Base-by-base conservation (phyloP, 2,888 invertebrate genomes). In the Rosalia funebris region DNA sequence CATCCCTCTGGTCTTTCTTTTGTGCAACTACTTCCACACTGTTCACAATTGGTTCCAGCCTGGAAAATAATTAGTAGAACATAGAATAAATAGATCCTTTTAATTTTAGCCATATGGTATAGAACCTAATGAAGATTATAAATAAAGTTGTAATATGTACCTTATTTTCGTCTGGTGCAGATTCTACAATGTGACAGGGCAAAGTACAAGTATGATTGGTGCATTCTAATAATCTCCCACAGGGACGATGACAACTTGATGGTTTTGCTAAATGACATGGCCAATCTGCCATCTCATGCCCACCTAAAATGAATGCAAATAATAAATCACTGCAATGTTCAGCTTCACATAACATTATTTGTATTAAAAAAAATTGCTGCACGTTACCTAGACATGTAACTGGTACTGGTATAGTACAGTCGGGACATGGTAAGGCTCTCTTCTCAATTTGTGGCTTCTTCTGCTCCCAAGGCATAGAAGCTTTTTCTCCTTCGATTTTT, bases 181-280 rank as follows among this genome's bases (percentile, higher is more conserved):
- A 78, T 81, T 83, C 82, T 68, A 89, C 82, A 0, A 84, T 80
- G 69, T 96, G 96, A 77, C 96, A 96, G 11, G 85, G 80, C 47
- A 87, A 76, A 11, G 82, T 77, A 77, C 96, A 96, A 0, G 75
- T 83, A 76, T 98, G 98, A 75, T 91, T 91, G 1, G 88, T 88
- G 79, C 97, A 97, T 1, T 83, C 76, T 10, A 98, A 82, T 1
- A 82, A 76, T 53, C 88, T 86, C 0, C 88, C 89, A 81, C 98
- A 98, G 12, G 84, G 82, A 68, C 92, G 84, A 1, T 92, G 91
- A 77, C 98, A 98, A 4, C 92, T 91, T 3, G 85, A 84, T 0
- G 91, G 85, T 53, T 83, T 83, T 0, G 93, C 91, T 81, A 89
- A 78, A 78, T 88, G 84, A 78, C 92, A 91, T 1, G 90, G 87